Base-by-base conservation (phyloP, 2,113 vertebrate species). In the Vicugna pacos region DNA sequence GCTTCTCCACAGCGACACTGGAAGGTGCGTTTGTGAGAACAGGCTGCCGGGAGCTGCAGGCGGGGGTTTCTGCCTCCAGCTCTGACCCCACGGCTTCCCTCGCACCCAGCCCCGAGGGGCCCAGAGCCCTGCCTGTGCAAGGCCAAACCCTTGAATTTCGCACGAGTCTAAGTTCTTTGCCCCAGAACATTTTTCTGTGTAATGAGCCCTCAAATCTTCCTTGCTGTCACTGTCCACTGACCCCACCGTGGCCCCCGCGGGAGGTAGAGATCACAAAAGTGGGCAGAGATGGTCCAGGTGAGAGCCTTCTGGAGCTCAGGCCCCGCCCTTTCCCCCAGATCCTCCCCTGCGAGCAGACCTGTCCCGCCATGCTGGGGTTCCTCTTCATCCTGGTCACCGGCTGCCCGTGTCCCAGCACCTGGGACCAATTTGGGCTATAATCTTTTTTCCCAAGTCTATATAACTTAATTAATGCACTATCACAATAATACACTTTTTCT, bases 161-260 rank as follows among this genome's bases (percentile, higher is more conserved):
- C 62, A 42, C 56, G 56, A 1, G 0, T 38, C 76, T n/a, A 26
- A 8, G 52, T 38, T 79, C 38, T 14, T 79, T 79, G 52, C 20
- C 52, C 52, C 15, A 9, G 32, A 28, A 42, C 22, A 35, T 1
- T 48, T 24, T 8, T 75, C 67, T 5, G 1, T 20, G 16, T 42
- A 30, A 6, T 28, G 79, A 75, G 52, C 85, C 38, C 35, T 62
- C 5, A 56, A 17, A 16, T 2, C 16, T 28, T 5, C 62, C 24
- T 13, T 42, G 52, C 35, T 15, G 30, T 58, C 35, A 4, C 69
- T 72, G 52, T 46, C 62, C 1, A 0, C 11, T 6, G 38, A 38
- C 15, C 24, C 50, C 14, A 5, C 32, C 0, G 0, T 54, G 91
- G 38, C 22, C 46, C 52, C 30, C 32, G 20, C 0, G 0, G 26